A percentile compares a stretch with the other conserved stretches of the same genome.
Conservation (phyloP, 2,888 invertebrate genomes). For the Drosophila recens region DNA sequence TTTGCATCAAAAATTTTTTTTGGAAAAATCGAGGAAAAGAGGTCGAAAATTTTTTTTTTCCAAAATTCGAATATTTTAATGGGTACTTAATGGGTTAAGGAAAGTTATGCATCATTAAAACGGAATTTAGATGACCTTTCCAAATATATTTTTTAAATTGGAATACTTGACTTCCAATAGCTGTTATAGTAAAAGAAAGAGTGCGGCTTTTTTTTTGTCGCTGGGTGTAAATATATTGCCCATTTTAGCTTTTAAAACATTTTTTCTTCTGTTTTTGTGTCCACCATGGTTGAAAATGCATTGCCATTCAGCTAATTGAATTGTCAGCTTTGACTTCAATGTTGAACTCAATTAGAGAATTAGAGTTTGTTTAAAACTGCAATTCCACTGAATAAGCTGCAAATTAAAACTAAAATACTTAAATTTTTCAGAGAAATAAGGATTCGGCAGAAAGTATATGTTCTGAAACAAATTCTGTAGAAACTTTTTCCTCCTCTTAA, state of each 20-base stretch:
- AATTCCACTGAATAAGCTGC: neutral
- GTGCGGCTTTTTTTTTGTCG: no score
- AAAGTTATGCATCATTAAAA: no score
- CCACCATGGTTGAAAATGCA: constrained; percentile 1
- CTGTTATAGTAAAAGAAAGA: no score
- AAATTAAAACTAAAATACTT: neutral
- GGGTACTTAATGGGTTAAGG: no score
- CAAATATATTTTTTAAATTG: no score
- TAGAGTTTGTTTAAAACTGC: neutral
- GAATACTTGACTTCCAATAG: no score
- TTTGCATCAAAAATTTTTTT: no score
- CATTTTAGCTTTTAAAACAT: constrained; percentile 1
- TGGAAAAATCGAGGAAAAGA: no score
- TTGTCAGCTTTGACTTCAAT: constrained; percentile 23
- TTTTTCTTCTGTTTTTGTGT: constrained; percentile 2
- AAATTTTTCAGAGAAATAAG: neutral
- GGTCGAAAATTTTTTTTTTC: no score
- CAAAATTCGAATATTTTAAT: no score
- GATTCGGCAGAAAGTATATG: neutral
- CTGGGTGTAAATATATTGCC: neutral
- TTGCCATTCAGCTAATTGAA: constrained; percentile 49
- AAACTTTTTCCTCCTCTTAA: neutral
- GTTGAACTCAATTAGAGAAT: constrained; percentile 18
- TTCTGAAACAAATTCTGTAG: neutral
- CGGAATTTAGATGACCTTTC: no score